Evolutionary conservation across 1,140 invertebrate genomes (phyloP), one percentile per base, ranked within the genome.

Genomic region (Heterodera carotae): DNA sequence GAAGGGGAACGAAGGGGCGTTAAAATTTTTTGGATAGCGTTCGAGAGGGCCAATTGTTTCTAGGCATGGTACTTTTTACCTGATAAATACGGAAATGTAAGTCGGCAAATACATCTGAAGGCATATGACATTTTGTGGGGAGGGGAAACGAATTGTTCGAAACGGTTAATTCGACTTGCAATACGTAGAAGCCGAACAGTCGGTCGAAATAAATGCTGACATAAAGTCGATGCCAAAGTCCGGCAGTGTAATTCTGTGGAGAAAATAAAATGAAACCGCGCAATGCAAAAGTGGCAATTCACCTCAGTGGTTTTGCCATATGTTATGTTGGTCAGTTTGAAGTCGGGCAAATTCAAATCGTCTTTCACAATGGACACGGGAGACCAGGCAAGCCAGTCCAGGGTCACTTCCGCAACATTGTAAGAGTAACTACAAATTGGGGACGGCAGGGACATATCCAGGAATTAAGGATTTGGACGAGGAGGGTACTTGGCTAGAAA

Each of bases 171-270:
- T 34, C n/a, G 73, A 83, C 82, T 56, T 86, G 85, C 6, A 87
- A 77, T 53, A 87, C 86, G 70, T 87, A 87, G 71, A 88, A 87
- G 12, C 86, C 85, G 59, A 85, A 87, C n/a, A 88, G 81, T 53
- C 85, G 68, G 36, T 87, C 85, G 74, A 87, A 87, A 68, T 82
- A 80, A 56, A 87, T 84, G 53, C 75, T 67, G 2, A 88, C 85
- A 18, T 76, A 80, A 15, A 87, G 71, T 15, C 86, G 82, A 76
- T 87, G 85, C 85, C 85, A 87, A 25, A 84, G 75, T 25, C 85
- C 85, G 15, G 85, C 85, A 4, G 85, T 87, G 69, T 87, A 87
- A 33, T 74, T 73, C 83, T 87, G 18, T 64, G 25, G 53, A 48
- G 18, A 48, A 18, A 18, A 48, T 73, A 56, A 81, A 48, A 39